These are phyloP conservation scores for Agrochola circellaris DNA, from an alignment of 2,888 invertebrate species.

Conservation along the genomic window DNA sequence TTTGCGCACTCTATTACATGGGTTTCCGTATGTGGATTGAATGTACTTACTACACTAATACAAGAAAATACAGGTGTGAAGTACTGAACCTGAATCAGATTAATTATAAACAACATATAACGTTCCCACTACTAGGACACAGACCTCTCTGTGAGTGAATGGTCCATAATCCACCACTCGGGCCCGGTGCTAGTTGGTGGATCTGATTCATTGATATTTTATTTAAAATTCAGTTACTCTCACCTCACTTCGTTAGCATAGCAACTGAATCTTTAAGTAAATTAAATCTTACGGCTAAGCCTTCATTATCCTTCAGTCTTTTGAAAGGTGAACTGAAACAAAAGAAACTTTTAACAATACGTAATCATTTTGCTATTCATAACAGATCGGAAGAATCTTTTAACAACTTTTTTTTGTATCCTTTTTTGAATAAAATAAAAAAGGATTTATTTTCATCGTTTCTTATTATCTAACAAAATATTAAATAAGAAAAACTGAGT, in stretches of 20 bases:
- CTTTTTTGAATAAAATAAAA: not conserved
- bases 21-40: too few species aligned
- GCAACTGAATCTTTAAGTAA: slow-evolving; percentile 34
- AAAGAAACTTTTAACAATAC: slow-evolving; percentile 55
- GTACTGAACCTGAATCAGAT: not conserved
- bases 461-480: not conserved
- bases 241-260: slow-evolving; percentile 11
- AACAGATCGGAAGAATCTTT: slow-evolving; percentile 7
- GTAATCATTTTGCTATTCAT: slow-evolving; percentile 44
- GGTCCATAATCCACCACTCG: not conserved
- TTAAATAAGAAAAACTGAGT: not conserved
- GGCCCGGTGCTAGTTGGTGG: not conserved
- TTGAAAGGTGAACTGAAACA: slow-evolving; percentile 49
- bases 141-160: too few species aligned
- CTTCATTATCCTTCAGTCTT: slow-evolving; percentile 42
- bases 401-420: slow-evolving; percentile 7
- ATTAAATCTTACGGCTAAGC: slow-evolving; percentile 26
- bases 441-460: not conserved
- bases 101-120: not conserved
- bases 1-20: not conserved
- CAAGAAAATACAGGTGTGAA: not conserved
- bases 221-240: not conserved
- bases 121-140: not conserved
- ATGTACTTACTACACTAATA: not conserved
- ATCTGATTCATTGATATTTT: not conserved